phyloP scores from a whole-genome alignment of 2,113 vertebrate species.

The Setophaga petechia region DNA sequence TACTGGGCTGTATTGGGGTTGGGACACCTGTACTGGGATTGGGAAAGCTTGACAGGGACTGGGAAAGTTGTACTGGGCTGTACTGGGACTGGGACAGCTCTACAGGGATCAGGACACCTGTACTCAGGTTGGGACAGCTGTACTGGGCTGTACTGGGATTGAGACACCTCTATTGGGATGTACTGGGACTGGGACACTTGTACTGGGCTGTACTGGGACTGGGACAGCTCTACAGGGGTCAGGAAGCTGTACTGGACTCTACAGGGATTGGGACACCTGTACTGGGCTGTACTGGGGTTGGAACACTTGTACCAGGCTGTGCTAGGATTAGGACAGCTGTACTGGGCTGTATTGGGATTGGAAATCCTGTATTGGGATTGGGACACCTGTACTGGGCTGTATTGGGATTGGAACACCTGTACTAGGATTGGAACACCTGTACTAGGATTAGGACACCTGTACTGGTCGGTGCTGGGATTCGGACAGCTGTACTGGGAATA shows the following conservation, averaged over 20 bases:
- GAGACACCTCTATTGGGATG: background rate
- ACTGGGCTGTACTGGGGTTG: background rate
- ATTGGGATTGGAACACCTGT: background rate
- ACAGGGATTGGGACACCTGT: no score
- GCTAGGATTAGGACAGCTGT: fast-evolving
- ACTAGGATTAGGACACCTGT: background rate
- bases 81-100: fast-evolving
- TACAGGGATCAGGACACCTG: fast-evolving
- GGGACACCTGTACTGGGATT: no score
- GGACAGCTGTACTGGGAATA: background rate
- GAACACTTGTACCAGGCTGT: background rate
- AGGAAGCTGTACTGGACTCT: no score
- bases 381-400: background rate
- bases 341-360: background rate
- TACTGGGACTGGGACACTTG: background rate
- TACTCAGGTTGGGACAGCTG: fast-evolving
- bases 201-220: no score
- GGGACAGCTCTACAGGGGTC: no score
- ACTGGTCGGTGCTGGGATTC: background rate
- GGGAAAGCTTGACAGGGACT: background rate
- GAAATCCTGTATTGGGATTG: background rate
- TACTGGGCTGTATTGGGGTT: background rate
- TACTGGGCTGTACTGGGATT: no score
- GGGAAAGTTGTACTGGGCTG: background rate
- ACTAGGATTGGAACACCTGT: background rate